A percentile compares a stretch with the other conserved stretches of the same genome.
Evolutionary conservation across 64 coral and sea anemone species (phyloP).

Genomic region (Montipora cactus): DNA sequence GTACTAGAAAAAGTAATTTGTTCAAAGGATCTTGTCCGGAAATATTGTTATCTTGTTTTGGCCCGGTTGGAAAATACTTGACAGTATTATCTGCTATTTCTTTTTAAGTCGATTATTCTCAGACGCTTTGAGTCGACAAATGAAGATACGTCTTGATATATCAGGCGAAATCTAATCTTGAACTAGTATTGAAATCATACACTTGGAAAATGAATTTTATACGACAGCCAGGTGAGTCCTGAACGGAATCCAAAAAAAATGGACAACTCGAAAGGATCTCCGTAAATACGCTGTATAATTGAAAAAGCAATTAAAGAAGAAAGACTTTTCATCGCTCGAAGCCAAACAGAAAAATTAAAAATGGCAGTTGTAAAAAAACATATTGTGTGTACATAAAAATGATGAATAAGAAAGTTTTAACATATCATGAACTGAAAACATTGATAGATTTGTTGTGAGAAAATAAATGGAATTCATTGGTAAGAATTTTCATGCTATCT

Average conservation of each 20-base stretch:
- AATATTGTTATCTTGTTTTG: constrained; percentile 16
- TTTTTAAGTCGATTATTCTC: constrained; percentile 4
- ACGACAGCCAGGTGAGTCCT: not conserved
- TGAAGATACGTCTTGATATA: not conserved
- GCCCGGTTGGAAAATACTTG: not conserved
- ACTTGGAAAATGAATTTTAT: constrained; percentile 16
- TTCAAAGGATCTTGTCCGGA: not conserved
- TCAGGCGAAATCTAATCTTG: constrained; percentile 37
- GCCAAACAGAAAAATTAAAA: constrained; percentile 48
- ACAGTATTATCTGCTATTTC: not conserved
- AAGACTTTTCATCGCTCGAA: constrained; percentile 37
- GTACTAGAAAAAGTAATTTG: not conserved
- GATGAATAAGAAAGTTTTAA: constrained; percentile 20
- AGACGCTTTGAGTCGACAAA: not conserved
- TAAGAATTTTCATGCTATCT: not conserved
- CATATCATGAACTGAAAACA: not conserved
- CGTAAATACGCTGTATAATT: constrained; percentile 32
- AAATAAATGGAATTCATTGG: not conserved
- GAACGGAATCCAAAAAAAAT: not conserved
- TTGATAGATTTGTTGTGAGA: not conserved
- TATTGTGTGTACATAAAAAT: constrained; percentile 48
- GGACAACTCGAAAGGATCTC: constrained; percentile 20
- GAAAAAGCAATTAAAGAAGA: constrained; percentile 52
- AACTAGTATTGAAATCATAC: constrained; percentile 41
- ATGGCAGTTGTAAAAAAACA: constrained; percentile 24